Conservation (phyloP, 1,140 invertebrate genomes). For the Linepithema humile region DNA sequence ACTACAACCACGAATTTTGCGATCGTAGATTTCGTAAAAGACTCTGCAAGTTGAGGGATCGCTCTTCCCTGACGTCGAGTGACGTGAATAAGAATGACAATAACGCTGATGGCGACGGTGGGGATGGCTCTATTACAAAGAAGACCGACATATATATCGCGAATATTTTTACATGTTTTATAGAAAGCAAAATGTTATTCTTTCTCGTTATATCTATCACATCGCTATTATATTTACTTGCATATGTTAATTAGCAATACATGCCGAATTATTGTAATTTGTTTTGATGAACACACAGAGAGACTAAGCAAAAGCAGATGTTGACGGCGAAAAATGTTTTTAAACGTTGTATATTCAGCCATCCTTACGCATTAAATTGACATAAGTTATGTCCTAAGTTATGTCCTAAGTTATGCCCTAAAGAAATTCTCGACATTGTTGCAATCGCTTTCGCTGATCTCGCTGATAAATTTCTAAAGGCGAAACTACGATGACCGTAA, state of each 20-base stretch:
- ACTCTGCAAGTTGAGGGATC: neutral
- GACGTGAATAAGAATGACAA: neutral
- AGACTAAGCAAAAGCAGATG: too few relatives aligned
- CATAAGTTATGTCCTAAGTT: too few relatives aligned
- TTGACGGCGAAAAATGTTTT: too few relatives aligned
- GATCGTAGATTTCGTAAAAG: constrained; percentile 42
- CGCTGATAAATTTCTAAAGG: constrained; percentile 57
- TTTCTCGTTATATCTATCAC: neutral
- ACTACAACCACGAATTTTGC: neutral
- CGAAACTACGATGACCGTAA: constrained; percentile 45
- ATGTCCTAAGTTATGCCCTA: neutral
- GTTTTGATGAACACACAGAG: too few relatives aligned
- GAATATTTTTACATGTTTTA: neutral
- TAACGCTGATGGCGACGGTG: neutral
- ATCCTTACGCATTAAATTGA: too few relatives aligned
- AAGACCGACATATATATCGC: neutral
- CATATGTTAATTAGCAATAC: too few relatives aligned
- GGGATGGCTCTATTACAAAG: neutral
- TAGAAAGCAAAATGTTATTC: neutral
- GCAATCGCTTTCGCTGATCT: constrained; percentile 14
- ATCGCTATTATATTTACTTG: too few relatives aligned
- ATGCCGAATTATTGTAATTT: too few relatives aligned
- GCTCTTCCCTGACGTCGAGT: neutral
- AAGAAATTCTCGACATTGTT: constrained; percentile 37
- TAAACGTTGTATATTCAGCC: too few relatives aligned